Base-by-base conservation (phyloP, 2,113 vertebrate species). In the Rhadina sibilatrix region DNA sequence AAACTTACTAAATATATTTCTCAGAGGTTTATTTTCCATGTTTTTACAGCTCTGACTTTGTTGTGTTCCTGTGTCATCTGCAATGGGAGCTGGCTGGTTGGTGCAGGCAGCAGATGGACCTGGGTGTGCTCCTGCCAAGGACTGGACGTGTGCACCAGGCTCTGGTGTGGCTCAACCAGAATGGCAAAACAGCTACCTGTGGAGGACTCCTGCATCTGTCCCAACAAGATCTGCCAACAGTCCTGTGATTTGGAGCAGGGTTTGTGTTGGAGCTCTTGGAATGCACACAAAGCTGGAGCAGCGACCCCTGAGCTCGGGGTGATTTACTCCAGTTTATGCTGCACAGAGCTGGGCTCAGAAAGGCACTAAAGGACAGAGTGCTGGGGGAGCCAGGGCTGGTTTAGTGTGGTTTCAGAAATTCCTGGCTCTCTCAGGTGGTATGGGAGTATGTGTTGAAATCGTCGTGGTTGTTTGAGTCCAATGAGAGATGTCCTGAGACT, bases 51-150 rank as follows among this genome's bases (percentile, higher is more conserved):
- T 80, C 28, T 63, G 82, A 12, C 59, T 96, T 93, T 74, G 64
- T 40, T 94, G 77, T 78, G 47, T 78, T 69, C 33, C 81, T 56
- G 60, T n/a, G 6, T 71, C 75, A 86, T 78, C 85, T 97, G 95
- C 94, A 83, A 18, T 20, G 53, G 57, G 56, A 92, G 27, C 85
- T 25, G 95, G 97, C 90, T 89, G 72, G 85, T 50, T 63, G 96
- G 91, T 92, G 66, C 38, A 9, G 28, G 54, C 33, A 93, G 83
- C 98, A 98, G 97, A 98, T 96, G 97, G 97, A 56, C 76, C 89
- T 93, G 95, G 80, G 74, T 70, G 27, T 44, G 64, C 80, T 83
- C 77, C 93, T 94, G 96, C 96, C 93, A 94, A 87, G 96, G 70
- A 46, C 69, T 64, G 31, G 15, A 53, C 60, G 47, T 24, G 79